Evolutionary conservation across 2,888 invertebrate genomes (phyloP), one percentile per base, ranked within the genome.

Genomic region (Synanthedon myopaeformis): DNA sequence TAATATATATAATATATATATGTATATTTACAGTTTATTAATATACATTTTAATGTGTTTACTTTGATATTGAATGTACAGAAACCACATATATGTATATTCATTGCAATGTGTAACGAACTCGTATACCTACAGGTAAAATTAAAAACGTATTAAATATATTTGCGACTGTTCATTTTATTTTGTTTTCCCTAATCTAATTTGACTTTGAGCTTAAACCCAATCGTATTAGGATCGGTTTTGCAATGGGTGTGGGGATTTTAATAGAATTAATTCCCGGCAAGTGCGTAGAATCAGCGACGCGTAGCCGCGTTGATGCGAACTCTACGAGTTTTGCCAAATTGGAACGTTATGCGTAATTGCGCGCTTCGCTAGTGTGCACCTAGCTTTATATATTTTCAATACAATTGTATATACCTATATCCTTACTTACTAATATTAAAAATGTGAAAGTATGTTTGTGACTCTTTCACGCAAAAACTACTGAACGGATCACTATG

Each of bases 31-130:
- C 78, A 82, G 35, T 81, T 79, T 76, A 75, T 76, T 74, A 66
- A 64, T 79, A 80, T 78, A 79, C 74, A 79, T 79, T 74, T 67
- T 76, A 82, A 76, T 75, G 75, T 80, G 75, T 80, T 85, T 83
- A 80, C 72, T 82, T 85, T 86, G 79, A 81, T 83, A 83, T 78
- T 77, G 69, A 73, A 75, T 83, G 84, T 84, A 82, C 80, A 80
- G 82, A 75, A 72, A 72, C 76, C 73, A 73, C 35, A 35, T 35
- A 23, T n/a, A n/a, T n/a, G 2, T 79, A 71, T 77, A 79, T 75
- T 74, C 78, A 81, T 80, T 72, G 77, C 79, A 72, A 79, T 76
- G 76, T 85, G 82, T 82, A 75, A 78, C 75, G 77, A 74, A 73
- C 67, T 81, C 74, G 76, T 83, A 76, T 84, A 84, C 79, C 74